Base-by-base conservation (phyloP, 2,888 invertebrate species). In the Phyllotreta cruciferae region DNA sequence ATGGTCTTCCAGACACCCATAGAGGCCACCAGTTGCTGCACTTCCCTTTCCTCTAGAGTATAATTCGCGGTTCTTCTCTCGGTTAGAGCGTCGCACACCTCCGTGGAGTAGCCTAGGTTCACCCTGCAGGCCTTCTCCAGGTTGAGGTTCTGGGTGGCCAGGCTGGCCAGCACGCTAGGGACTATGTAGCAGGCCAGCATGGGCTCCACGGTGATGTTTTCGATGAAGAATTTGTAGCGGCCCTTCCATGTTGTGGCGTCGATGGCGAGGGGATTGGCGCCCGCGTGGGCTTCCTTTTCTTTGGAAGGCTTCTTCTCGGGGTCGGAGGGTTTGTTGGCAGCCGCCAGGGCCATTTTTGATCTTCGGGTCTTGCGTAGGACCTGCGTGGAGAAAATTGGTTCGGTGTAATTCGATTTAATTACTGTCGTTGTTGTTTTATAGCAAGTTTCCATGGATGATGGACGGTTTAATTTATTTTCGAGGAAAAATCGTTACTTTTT, bases 1-100 rank as follows among this genome's bases (percentile, higher is more conserved):
- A 92, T 89, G 8, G 93, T 92, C 78, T 93, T 93, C 93, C 93
- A 93, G 13, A 92, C 90, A 60, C 91, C 88, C 84, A 93, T 92
- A 3, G 88, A 87, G 0, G 93, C 93, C 1, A 91, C 91, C 71
- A 91, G 80, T 65, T 87, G 87, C 78, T 91, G 91, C 0, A 91
- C 89, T 53, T 84, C 83, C 8, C 84, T 77, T 74, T 90, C 90
- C 78, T 90, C 85, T 50, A 78, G 73, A 1, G 86, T 83, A 73
- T 87, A 88, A 69, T 84, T 85, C 5, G 86, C 85, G 13, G 92
- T 93, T 70, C 91, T 86, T 74, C 93, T 85, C 57, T 85, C 84
- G 0, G 91, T 88, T 39, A 94, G 80, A 0, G 93, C 92, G 73
- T 90, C 88, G 78, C 94, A 94, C 2, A 93, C 85, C 69, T 87